phyloP scores from a whole-genome alignment of 2,888 invertebrate genomes.

The Heterodera filipjevi region DNA sequence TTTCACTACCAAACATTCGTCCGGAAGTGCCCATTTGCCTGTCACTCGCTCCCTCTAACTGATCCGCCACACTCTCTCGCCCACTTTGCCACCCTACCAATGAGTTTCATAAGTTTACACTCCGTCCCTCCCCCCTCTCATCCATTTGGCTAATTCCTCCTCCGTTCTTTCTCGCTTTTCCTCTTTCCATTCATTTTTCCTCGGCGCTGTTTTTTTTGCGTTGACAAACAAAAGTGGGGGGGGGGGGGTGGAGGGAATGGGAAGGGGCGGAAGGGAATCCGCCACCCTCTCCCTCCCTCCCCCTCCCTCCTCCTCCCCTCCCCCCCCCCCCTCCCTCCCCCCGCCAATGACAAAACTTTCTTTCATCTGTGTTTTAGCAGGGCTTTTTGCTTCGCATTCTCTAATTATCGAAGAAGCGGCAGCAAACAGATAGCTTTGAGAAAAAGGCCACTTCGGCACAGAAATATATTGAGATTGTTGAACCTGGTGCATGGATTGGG shows the following conservation, averaged over 20 bases:
- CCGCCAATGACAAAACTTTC: not conserved
- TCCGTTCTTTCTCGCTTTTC: constrained; percentile 1
- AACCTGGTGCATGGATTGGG: too few relatives aligned
- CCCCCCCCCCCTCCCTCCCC: not conserved
- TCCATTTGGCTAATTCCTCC: not conserved
- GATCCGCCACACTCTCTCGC: not conserved
- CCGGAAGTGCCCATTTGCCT: not conserved
- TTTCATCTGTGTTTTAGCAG: not conserved
- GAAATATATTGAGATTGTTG: not conserved
- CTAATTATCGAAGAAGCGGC: not conserved
- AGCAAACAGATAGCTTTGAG: not conserved
- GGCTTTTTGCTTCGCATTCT: not conserved
- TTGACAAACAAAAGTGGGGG: not conserved
- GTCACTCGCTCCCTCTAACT: not conserved
- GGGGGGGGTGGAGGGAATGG: not conserved
- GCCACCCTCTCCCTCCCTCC: too few relatives aligned
- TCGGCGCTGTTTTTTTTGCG: not conserved
- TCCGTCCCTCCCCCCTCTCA: not conserved
- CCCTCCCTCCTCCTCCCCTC: not conserved
- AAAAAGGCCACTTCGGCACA: not conserved
- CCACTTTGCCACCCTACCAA: not conserved
- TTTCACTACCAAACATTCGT: not conserved
- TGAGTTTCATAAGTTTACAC: not conserved
- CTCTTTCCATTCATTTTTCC: not conserved
- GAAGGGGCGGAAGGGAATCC: not conserved